Conservation (phyloP, 2,797 vertebrate genomes). For the Loris lydekkerianus region DNA sequence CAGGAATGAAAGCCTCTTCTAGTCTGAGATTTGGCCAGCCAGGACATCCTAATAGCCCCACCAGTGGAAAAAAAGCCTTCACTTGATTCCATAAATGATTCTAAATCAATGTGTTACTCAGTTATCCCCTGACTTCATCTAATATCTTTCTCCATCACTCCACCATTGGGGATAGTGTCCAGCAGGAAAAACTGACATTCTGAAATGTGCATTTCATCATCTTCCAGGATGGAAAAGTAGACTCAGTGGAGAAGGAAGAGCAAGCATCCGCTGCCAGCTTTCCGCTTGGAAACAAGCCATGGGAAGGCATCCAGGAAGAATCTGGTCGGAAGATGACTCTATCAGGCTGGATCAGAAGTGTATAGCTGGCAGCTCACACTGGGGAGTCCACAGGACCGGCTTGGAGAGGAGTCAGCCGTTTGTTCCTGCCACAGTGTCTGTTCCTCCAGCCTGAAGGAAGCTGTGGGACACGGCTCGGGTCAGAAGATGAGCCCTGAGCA, state of each 20-base stretch:
- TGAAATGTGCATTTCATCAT: constrained; percentile 70
- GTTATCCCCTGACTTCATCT: constrained; percentile 84
- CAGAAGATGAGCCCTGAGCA: neutral
- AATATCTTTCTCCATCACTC: constrained; percentile 76
- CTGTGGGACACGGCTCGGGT: neutral
- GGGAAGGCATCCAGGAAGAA: constrained; percentile 69
- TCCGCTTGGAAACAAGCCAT: constrained; percentile 64
- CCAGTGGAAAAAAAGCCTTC: constrained; percentile 70
- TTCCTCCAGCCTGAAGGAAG: neutral
- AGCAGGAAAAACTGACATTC: constrained; percentile 77
- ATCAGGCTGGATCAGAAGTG: constrained; percentile 28
- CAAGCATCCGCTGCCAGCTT: constrained; percentile 19
- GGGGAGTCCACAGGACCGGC: neutral
- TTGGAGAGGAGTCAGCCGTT: neutral
- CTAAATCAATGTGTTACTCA: constrained; percentile 83
- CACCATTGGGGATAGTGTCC: constrained; percentile 60
- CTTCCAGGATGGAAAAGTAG: constrained; percentile 79
- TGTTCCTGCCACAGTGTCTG: neutral
- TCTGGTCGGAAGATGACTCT: constrained; percentile 61
- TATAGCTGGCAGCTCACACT: neutral
- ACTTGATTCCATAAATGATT: constrained; percentile 82
- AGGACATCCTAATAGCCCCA: constrained; percentile 80
- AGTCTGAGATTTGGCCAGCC: constrained; percentile 72
- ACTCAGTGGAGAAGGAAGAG: constrained; percentile 59
- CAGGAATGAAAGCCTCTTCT: constrained; percentile 61